Percentiles rank a stretch among this genome's conserved stretches.
phyloP scores from a whole-genome alignment of 2,113 vertebrate species.

The Ammodytes marinus region DNA sequence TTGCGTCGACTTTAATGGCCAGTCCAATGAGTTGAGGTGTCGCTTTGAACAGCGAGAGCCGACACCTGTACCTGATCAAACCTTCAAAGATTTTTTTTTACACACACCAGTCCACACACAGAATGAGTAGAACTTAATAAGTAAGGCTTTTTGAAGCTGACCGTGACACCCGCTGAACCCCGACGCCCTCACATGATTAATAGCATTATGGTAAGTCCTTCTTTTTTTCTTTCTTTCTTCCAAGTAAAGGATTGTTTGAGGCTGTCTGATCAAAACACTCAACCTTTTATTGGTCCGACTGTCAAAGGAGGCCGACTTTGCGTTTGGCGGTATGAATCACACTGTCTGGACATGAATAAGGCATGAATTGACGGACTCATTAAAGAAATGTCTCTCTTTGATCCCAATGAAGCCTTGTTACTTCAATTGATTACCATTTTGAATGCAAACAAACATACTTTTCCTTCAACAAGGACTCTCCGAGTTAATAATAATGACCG shows the following conservation, averaged over 20 bases:
- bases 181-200: slow-evolving; percentile 81
- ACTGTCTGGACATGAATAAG: slow-evolving; percentile 50
- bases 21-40: slow-evolving; percentile 72
- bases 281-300: slow-evolving; percentile 70
- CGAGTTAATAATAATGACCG: slow-evolving; percentile 31
- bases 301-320: slow-evolving; percentile 64
- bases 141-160: slow-evolving; percentile 80
- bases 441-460: slow-evolving; percentile 68
- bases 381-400: slow-evolving; percentile 49
- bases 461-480: slow-evolving; percentile 22
- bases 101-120: slow-evolving; percentile 52
- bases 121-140: slow-evolving; percentile 83
- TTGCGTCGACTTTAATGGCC: slow-evolving; percentile 73
- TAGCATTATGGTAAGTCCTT: slow-evolving; percentile 72
- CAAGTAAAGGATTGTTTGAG: slow-evolving; percentile 70
- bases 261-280: slow-evolving; percentile 79
- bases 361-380: slow-evolving; percentile 65
- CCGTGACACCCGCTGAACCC: slow-evolving; percentile 79
- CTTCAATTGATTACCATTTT: slow-evolving; percentile 44
- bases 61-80: slow-evolving; percentile 83
- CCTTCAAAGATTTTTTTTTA: slow-evolving; percentile 79
- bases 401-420: slow-evolving; percentile 36
- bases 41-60: slow-evolving; percentile 78
- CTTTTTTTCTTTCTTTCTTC: slow-evolving; percentile 30
- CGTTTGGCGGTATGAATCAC: slow-evolving; percentile 46